Evolutionary conservation across 2,797 vertebrate genomes (phyloP).

Genomic region (Betta splendens): DNA sequence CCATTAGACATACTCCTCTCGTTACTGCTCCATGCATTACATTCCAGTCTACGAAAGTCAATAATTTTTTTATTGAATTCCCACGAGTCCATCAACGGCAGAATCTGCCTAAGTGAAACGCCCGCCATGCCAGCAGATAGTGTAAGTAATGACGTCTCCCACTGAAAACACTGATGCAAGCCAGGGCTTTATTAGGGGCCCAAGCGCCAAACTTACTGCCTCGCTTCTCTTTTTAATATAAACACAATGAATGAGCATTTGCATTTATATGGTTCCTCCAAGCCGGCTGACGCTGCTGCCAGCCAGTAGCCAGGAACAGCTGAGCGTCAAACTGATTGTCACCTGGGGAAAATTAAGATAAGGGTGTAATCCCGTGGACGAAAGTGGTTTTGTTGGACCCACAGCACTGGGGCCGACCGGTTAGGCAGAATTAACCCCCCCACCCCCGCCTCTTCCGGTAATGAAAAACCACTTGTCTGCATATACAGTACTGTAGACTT

Average conservation of each 20-base stretch:
- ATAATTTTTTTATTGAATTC: conserved; percentile 56
- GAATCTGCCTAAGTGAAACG: conserved; percentile 57
- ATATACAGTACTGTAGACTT: conserved; percentile 30
- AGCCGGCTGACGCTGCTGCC: conserved; percentile 61
- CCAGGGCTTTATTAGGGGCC: conserved; percentile 70
- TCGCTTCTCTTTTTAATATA: conserved; percentile 76
- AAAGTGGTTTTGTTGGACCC: conserved; percentile 74
- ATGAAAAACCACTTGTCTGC: conserved; percentile 49
- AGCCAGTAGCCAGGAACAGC: conserved; percentile 69
- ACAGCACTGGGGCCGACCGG: conserved; percentile 50
- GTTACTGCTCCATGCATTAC: conserved; percentile 45
- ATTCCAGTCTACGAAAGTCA: conserved; percentile 50
- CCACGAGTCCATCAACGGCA: conserved; percentile 51
- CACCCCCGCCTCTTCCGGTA: conserved; percentile 46
- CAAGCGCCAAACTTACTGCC: conserved; percentile 51
- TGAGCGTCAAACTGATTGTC: conserved; percentile 77
- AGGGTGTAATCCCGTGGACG: conserved; percentile 77
- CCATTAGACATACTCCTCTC: conserved; percentile 46
- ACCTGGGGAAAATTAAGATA: conserved; percentile 84
- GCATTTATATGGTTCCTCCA: conserved; percentile 85
- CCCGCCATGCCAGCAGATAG: conserved; percentile 39
- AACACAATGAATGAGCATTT: conserved; percentile 83
- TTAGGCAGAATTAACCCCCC: conserved; percentile 68
- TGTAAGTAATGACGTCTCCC: conserved; percentile 72
- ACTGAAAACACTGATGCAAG: conserved; percentile 57